These are phyloP conservation scores for Chrysoperla carnea DNA, from an alignment of 1,140 invertebrate species.

Conservation along the genomic window DNA sequence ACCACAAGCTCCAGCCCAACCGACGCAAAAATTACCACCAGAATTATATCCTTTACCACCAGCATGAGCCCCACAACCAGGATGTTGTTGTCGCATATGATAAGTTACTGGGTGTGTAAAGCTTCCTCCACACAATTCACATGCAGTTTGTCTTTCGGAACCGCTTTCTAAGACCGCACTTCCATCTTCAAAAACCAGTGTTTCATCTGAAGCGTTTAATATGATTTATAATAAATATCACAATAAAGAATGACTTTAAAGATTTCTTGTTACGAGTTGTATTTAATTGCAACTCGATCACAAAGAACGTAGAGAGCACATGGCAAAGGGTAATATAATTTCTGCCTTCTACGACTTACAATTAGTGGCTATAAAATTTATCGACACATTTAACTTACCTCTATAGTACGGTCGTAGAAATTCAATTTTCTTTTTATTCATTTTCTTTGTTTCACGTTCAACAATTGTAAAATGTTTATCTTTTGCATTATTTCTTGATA, in stretches of 20 bases:
- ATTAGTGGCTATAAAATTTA: too few relatives aligned
- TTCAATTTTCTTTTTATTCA: slow-evolving; percentile 38
- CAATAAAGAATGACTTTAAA: background rate
- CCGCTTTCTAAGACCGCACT: slow-evolving; percentile 11
- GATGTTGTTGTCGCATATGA: slow-evolving; percentile 79
- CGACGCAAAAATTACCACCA: slow-evolving; percentile 65
- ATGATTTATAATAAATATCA: slow-evolving; percentile 1
- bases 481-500: slow-evolving; percentile 18
- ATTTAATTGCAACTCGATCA: too few relatives aligned
- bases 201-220: slow-evolving; percentile 1
- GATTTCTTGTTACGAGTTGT: too few relatives aligned
- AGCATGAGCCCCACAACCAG: slow-evolving; percentile 76
- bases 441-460: slow-evolving; percentile 33
- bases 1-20: slow-evolving; percentile 78
- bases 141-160: slow-evolving; percentile 40
- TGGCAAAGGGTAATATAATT: too few relatives aligned
- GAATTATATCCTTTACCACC: slow-evolving; percentile 78
- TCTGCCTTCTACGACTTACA: too few relatives aligned
- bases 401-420: slow-evolving; percentile 20
- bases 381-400: slow-evolving; percentile 8
- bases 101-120: slow-evolving; percentile 71
- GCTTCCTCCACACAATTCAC: slow-evolving; percentile 72
- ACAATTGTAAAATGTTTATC: slow-evolving; percentile 22
- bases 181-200: slow-evolving; percentile 5
- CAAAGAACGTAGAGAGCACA: too few relatives aligned